Percentiles rank a stretch among this genome's conserved stretches.
Conservation (phyloP, 2,797 vertebrate species). For the Typhlichthys eigenmanni region DNA sequence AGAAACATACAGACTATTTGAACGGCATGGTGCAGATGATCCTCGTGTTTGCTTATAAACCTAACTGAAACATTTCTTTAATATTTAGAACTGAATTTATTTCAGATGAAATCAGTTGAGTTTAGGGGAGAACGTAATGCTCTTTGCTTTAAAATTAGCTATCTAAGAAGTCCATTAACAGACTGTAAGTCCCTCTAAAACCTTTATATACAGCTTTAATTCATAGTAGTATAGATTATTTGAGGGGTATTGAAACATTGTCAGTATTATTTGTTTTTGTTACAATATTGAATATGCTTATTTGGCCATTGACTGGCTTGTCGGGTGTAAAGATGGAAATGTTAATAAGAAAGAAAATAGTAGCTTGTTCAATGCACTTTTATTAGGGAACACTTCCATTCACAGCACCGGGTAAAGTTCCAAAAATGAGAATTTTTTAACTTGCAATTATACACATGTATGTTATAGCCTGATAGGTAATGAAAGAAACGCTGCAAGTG, state of each 20-base stretch:
- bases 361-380: constrained; percentile 78
- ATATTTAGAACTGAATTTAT: constrained; percentile 21
- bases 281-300: constrained; percentile 55
- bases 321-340: constrained; percentile 57
- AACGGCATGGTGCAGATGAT: constrained; percentile 4
- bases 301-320: constrained; percentile 75
- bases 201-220: constrained; percentile 60
- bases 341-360: constrained; percentile 60
- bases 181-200: constrained; percentile 47
- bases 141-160: constrained; percentile 38
- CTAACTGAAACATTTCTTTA: constrained; percentile 25
- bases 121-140: constrained; percentile 9
- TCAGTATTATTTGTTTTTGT: constrained; percentile 75
- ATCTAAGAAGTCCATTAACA: constrained; percentile 32
- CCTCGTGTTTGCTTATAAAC: constrained; percentile 17
- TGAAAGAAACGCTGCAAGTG: constrained; percentile 26
- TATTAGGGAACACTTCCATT: constrained; percentile 65
- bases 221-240: constrained; percentile 51
- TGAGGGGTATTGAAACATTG: constrained; percentile 57
- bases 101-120: constrained; percentile 7
- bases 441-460: constrained; percentile 12
- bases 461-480: constrained; percentile 19
- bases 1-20: background rate
- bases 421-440: constrained; percentile 41
- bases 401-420: constrained; percentile 25